Conservation (phyloP, 2,113 vertebrate genomes). For the Scatophagus argus region DNA sequence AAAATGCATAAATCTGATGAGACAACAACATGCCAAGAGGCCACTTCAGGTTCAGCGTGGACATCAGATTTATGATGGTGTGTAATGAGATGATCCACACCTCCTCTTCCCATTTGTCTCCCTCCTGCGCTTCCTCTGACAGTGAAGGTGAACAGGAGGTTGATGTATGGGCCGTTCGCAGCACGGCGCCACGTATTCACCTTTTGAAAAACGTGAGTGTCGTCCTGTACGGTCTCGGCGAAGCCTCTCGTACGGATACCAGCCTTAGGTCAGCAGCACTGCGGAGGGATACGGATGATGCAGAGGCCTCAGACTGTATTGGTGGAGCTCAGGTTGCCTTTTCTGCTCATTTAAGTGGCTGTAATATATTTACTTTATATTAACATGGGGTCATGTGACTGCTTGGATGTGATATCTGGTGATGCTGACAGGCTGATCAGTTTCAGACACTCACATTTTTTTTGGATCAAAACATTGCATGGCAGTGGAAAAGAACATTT, state of each 20-base stretch:
- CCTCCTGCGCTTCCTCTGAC: not conserved
- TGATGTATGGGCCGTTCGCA: slow-evolving; percentile 22
- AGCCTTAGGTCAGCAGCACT: slow-evolving; percentile 27
- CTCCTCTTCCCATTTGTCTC: not conserved
- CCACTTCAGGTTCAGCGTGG: slow-evolving; percentile 1
- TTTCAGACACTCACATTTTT: not conserved
- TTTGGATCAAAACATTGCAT: not conserved
- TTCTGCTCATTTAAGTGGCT: not conserved
- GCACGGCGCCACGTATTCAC: slow-evolving; percentile 18
- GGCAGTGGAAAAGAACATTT: not conserved
- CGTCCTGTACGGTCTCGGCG: not conserved
- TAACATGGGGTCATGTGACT: not conserved
- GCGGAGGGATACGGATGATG: not conserved
- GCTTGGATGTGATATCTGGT: not conserved
- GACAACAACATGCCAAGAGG: not conserved
- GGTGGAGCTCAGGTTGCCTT: not conserved
- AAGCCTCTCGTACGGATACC: not conserved
- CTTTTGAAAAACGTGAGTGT: slow-evolving; percentile 15
- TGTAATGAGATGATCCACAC: slow-evolving; percentile 27
- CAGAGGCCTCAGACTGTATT: slow-evolving; percentile 22
- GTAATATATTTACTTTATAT: not conserved
- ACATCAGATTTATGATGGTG: slow-evolving; percentile 29
- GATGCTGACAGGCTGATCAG: not conserved
- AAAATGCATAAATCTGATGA: not conserved
- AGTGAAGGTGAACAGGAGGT: slow-evolving; percentile 6